Base-by-base conservation (phyloP, 2,797 vertebrate species). In the Megaceryle alcyon region DNA sequence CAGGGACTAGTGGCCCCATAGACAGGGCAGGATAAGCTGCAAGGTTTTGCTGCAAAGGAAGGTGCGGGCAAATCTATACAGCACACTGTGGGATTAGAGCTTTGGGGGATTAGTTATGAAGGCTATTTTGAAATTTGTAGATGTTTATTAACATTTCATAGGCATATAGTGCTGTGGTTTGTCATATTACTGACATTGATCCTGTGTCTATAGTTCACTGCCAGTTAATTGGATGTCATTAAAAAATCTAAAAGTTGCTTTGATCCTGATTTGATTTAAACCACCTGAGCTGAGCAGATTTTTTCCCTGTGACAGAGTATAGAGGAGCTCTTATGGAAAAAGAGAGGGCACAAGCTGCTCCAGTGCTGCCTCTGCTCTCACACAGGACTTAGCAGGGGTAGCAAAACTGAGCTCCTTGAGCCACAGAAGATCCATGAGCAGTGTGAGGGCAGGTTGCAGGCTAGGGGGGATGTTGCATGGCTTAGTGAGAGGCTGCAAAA, bases 251-350 rank as follows among this genome's bases (percentile, higher is more conserved):
- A 95, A 79, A 83, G 66, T 63, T 51, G 29, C 77, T 83, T 94
- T 73, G 65, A 88, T 88, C 51, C 26, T 79, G 46, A 49, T 87
- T 92, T 72, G 59, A 75, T 87, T 92, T 72, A 89, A 89, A 63
- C 20, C 22, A 29, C 25, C 56, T 73, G 23, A 82, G 46, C 46
- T 89, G 49, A 77, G 49, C 19, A 66, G 22, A 16, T 73, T 86
- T 29, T 29, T 35, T 14, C 37, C 29, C 19, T 31, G n/a, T 12
- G 33, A 25, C 13, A 41, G 63, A 57, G 22, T 6, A 43, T 5
- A 48, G 9, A 59, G 57, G 10, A 77, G 26, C 18, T 90, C 43
- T 60, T n/a, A 51, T 2, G 14, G 39, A 43, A 80, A 77, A 70
- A 69, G 8, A 54, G 76, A 18, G 18, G 23, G 9, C 57, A 31